Percentiles rank a stretch among this genome's conserved stretches.
These are phyloP conservation scores for Liopterus haemorrhoidalis DNA, from an alignment of 2,888 invertebrate genomes.

Conservation along the genomic window DNA sequence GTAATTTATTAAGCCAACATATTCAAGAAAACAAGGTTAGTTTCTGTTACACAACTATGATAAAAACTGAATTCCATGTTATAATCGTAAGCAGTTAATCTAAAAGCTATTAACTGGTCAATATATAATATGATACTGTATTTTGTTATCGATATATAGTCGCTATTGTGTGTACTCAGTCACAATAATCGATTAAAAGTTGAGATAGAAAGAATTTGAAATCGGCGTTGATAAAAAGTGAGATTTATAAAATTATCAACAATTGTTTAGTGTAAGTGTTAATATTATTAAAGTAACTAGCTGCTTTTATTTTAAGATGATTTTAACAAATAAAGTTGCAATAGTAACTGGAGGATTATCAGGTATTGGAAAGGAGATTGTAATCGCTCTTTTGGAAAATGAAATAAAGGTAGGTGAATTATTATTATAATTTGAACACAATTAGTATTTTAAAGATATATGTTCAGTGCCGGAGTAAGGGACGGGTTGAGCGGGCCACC, in stretches of 20 bases:
- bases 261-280: too few relatives aligned
- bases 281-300: not conserved
- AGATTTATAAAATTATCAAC: too few relatives aligned
- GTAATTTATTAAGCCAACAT: constrained; percentile 41
- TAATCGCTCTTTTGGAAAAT: constrained; percentile 26
- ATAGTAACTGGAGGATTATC: constrained; percentile 34
- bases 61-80: too few relatives aligned
- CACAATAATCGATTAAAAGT: too few relatives aligned
- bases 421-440: not conserved
- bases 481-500: constrained; percentile 52
- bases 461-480: constrained; percentile 37
- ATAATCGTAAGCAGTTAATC: too few relatives aligned
- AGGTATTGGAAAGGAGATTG: constrained; percentile 32
- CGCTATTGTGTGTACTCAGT: too few relatives aligned
- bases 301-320: constrained; percentile 17
- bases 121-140: too few relatives aligned
- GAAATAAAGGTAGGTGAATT: constrained; percentile 25
- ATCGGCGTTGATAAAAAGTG: not conserved
- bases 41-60: too few relatives aligned
- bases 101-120: too few relatives aligned
- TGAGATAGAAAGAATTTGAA: too few relatives aligned
- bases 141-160: too few relatives aligned
- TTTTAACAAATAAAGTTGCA: constrained; percentile 32
- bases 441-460: constrained; percentile 37
- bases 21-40: too few relatives aligned